Base-by-base conservation (phyloP, 2,888 invertebrate species). In the Drosophila ochracea region DNA sequence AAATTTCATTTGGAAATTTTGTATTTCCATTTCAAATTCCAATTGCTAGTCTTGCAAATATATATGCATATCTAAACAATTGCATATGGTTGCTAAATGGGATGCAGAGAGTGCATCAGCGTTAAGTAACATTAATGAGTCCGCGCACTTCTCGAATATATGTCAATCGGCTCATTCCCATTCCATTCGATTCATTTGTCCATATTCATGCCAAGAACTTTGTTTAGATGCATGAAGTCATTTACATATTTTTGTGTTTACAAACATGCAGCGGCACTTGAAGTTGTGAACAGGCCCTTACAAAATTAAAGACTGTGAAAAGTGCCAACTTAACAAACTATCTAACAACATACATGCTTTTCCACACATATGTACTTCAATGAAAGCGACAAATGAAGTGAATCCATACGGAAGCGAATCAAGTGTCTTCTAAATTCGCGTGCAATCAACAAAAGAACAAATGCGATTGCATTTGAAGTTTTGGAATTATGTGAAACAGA, bases 81-180 rank as follows among this genome's bases (percentile, higher is more conserved):
- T 39, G 16, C 28, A 35, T 65, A 13, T 52, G 55, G 58, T 53
- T 78, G 60, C 63, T 68, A 63, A 78, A 68, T 70, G 65, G 65
- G 63, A 55, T 74, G 79, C 79, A 67, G 75, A 82, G 79, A 80
- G 82, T 79, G 76, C 80, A 70, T 68, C 68, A 52, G 79, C 63
- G 59, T 81, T 81, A 78, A 81, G 84, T 66, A 78, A 78, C 69
- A 60, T 74, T 81, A 83, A 83, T 81, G 82, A 83, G 67, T 68
- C 63, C 55, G 66, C 69, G 84, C 84, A 81, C 84, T 82, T 68
- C 72, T 78, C 63, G 67, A 82, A 82, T 72, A 82, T 82, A 70
- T 82, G 82, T 82, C 82, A 83, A 82, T 83, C 67, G 78, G 49
- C 57, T 71, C 75, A 74, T 77, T 80, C 49, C 78, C 79, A 83